phyloP scores from a whole-genome alignment of 2,113 vertebrate genomes.

The Cavia aperea region DNA sequence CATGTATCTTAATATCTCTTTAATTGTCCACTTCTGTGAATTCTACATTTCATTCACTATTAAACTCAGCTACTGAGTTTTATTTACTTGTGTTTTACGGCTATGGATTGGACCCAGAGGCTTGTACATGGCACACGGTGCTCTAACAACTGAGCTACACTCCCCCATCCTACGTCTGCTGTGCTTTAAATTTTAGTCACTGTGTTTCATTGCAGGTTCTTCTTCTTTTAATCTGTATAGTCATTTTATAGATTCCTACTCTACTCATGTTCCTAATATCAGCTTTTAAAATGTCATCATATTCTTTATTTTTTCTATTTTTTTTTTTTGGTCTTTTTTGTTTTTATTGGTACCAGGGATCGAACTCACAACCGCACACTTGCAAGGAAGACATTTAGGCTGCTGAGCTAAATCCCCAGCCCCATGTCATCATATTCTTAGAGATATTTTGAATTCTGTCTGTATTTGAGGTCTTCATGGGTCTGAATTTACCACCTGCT shows the following conservation, averaged over 20 bases:
- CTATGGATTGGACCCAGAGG: background rate
- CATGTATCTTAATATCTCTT: background rate
- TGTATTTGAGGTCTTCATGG: background rate
- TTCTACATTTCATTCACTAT: background rate
- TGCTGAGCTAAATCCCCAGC: too few species aligned
- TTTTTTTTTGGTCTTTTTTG: too few species aligned
- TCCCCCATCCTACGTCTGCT: background rate
- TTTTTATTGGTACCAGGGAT: too few species aligned
- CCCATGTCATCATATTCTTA: background rate
- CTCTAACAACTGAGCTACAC: background rate
- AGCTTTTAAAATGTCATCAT: background rate
- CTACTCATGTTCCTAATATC: background rate
- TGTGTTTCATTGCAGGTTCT: background rate
- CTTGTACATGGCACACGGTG: too few species aligned
- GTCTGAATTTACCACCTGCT: slow-evolving; percentile 10
- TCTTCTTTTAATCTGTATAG: background rate
- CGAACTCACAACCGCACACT: too few species aligned
- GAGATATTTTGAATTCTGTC: background rate
- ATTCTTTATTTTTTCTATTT: background rate
- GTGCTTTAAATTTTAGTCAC: background rate
- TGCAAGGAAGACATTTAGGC: too few species aligned
- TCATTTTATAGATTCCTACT: background rate
- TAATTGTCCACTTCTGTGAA: background rate
- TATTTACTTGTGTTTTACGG: background rate
- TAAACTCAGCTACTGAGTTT: background rate